Evolutionary conservation across 2,888 invertebrate species (phyloP).

Genomic region (Sinohyriopsis cumingii): DNA sequence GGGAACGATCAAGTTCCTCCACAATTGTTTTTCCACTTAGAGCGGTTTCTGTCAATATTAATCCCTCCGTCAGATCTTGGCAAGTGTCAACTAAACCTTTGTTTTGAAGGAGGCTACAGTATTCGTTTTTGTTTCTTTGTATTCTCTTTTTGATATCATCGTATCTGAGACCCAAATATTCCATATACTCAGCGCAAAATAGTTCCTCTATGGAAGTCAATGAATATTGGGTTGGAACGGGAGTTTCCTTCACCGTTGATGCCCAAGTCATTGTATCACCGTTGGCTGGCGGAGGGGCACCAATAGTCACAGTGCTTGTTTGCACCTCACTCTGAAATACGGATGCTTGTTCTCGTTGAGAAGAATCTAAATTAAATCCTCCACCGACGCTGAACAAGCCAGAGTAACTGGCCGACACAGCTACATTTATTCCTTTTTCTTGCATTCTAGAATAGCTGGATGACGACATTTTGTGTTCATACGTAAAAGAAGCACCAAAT

Average conservation of each 20-base stretch:
- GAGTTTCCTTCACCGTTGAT: conserved; percentile 18
- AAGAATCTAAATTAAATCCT: conserved; percentile 9
- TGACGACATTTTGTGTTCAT: conserved; percentile 24
- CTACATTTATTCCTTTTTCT: conserved; percentile 13
- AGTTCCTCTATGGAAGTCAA: conserved; percentile 15
- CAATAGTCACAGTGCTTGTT: conserved; percentile 17
- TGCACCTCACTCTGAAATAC: conserved; percentile 13
- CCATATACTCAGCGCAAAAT: conserved; percentile 17
- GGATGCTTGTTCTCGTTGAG: conserved; percentile 8
- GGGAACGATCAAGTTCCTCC: too few relatives aligned
- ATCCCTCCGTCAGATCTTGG: not conserved
- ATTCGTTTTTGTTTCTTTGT: not conserved
- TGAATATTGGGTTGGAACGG: conserved; percentile 14
- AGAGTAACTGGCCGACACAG: conserved; percentile 21
- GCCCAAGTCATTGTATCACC: conserved; percentile 24
- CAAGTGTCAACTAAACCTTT: conserved; percentile 11
- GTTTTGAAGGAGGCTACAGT: conserved; percentile 8
- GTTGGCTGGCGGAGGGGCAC: conserved; percentile 20
- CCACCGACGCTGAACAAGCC: conserved; percentile 10
- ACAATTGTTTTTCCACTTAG: too few relatives aligned
- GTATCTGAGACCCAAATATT: conserved; percentile 10
- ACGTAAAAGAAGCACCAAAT: conserved; percentile 28
- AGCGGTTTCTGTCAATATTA: too few relatives aligned
- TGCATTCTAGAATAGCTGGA: conserved; percentile 6
- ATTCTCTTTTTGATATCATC: conserved; percentile 9